A percentile compares a stretch with the other conserved stretches of the same genome.
These are phyloP conservation scores for Hydriomena furcata DNA, from an alignment of 2,888 invertebrate genomes.

Conservation along the genomic window DNA sequence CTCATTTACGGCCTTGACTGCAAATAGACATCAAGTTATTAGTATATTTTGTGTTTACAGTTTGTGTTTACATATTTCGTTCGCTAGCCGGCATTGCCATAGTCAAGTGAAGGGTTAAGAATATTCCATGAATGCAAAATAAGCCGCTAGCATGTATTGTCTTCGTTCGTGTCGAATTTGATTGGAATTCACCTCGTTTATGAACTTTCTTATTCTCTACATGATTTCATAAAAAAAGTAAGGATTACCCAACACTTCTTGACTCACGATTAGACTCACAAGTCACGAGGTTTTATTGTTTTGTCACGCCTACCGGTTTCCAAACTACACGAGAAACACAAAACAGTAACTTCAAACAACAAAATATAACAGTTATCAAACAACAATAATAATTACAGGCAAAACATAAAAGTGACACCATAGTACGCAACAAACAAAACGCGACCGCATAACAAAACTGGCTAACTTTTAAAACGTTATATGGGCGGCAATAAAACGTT, in stretches of 20 bases:
- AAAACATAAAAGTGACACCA: conserved; percentile 60
- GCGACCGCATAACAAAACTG: conserved; percentile 68
- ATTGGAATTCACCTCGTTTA: conserved; percentile 57
- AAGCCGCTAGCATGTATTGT: conserved; percentile 69
- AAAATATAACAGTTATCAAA: conserved; percentile 62
- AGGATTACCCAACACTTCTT: conserved; percentile 20
- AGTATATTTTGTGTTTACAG: not conserved
- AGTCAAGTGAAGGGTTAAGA: conserved; percentile 50
- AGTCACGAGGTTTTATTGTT: conserved; percentile 26
- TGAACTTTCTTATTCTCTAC: conserved; percentile 36
- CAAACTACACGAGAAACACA: conserved; percentile 30
- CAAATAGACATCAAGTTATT: no score
- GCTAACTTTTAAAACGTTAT: conserved; percentile 83
- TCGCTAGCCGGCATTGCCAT: not conserved
- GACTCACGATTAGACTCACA: conserved; percentile 24
- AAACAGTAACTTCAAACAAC: conserved; percentile 36
- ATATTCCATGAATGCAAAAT: conserved; percentile 81
- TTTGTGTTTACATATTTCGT: not conserved
- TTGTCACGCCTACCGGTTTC: conserved; percentile 27
- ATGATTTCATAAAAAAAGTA: conserved; percentile 19
- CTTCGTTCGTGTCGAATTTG: conserved; percentile 63
- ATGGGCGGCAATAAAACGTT: conserved; percentile 81
- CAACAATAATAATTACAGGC: conserved; percentile 72
- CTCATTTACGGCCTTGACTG: no score
- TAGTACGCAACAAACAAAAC: conserved; percentile 51